Evolutionary conservation across 2,797 vertebrate species (phyloP), one percentile per base, ranked within the genome.

Genomic region (Lithobates sylvaticus): DNA sequence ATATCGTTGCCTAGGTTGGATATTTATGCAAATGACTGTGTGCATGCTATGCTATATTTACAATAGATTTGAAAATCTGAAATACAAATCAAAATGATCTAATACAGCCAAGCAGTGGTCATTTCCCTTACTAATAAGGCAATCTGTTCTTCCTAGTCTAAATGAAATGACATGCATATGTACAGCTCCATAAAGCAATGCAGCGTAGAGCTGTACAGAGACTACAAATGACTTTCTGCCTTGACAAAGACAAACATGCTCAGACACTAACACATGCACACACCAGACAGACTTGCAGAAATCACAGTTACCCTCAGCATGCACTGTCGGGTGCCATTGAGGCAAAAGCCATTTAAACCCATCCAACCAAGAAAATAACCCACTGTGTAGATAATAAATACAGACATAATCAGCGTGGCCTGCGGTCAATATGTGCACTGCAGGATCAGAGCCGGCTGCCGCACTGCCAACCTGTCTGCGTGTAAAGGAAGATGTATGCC

Each of bases 371-470:
- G 42, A 87, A 79, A 87, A 84, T 74, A 87, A 87, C 81, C 81
- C 70, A 84, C 81, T 84, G 86, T 79, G 86, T 79, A 75, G 76
- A 74, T 87, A 87, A 87, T 87, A 87, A 87, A 87, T 87, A 87
- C 81, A 87, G 86, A 87, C 86, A 87, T 87, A 87, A 87, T 87
- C 76, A 73, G 75, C 75, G 81, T 84, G 86, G 86, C 86, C 81
- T 83, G 81, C 81, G 81, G 86, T 87, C 86, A 87, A 80, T 78
- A 77, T 61, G 70, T 67, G 81, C 81, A 73, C 81, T 84, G 81
- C 86, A 83, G 85, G 81, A 73, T 83, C 54, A 44, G 68, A 54
- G 75, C 42, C 29, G 80, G 75, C 85, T 87, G 85, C 85, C 68
- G 34, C 44, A 69, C 42, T 75, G 86, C 64, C 86, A 87, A 74